Evolutionary conservation across 2,113 vertebrate species (phyloP).

Genomic region (Rhineura floridana): DNA sequence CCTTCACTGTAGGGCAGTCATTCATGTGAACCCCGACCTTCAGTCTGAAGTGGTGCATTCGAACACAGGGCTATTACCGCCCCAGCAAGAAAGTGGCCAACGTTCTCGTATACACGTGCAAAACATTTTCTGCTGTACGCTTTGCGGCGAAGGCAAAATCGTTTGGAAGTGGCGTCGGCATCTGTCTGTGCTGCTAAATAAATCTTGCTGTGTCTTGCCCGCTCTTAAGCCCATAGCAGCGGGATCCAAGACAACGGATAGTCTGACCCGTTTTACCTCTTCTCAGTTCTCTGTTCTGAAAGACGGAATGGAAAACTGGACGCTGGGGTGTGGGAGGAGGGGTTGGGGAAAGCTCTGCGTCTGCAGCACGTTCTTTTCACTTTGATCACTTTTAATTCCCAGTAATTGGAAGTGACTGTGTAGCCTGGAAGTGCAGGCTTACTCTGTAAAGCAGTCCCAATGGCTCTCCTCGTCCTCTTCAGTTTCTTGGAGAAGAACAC

Average conservation of each 20-base stretch:
- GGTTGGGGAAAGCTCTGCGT: neutral
- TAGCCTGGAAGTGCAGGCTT: neutral
- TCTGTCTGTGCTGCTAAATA: neutral
- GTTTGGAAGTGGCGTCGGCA: neutral
- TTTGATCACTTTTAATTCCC: neutral
- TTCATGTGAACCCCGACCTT: neutral
- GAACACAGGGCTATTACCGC: neutral
- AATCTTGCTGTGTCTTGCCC: neutral
- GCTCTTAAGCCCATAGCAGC: no score
- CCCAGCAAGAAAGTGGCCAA: neutral
- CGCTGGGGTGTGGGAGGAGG: fast-evolving
- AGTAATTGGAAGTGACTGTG: neutral
- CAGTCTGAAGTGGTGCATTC: neutral
- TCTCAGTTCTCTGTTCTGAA: neutral
- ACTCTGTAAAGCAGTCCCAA: neutral
- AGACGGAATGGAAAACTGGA: neutral
- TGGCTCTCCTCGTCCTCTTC: neutral
- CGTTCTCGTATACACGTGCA: neutral
- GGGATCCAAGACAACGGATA: neutral
- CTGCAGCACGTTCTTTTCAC: neutral
- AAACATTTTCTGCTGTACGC: no score
- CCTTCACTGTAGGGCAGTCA: neutral
- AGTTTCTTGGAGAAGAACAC: neutral
- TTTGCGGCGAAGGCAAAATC: neutral
- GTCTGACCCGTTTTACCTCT: no score